Evolutionary conservation across 2,113 vertebrate genomes (phyloP), one percentile per base, ranked within the genome.

Genomic region (Neotoma lepida): DNA sequence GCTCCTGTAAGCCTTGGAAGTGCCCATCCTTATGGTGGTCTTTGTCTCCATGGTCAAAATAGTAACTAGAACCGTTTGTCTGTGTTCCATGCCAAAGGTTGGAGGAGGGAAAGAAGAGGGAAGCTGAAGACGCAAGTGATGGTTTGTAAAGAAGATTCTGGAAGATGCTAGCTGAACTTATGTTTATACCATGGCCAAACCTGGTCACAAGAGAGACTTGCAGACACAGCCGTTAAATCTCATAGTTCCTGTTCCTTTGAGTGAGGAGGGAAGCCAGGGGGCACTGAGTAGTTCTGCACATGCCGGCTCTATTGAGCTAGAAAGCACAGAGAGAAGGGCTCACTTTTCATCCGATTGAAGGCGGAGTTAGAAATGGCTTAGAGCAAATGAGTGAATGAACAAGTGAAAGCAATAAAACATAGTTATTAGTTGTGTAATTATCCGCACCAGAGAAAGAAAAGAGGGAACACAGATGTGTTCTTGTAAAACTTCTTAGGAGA

Each of bases 391-490:
- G 63, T 91, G 84, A 92, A 54, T 64, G 54, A 71, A 68, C 26
- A n/a, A 64, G 61, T 63, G 64, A 90, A 80, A 93, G 24, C 24
- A 28, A 90, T 39, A 51, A 90, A 96, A 63, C 68, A 9, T 93
- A 85, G 92, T 92, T 80, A 66, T 89, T 92, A 93, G 88, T 91
- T 86, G 35, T 39, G 12, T 93, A 93, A 92, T 97, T 84, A 85
- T 95, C 93, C 54, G 89, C 78, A 81, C 49, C 80, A 85, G 70
- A 35, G 74, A 77, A 92, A 80, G 86, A 84, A 91, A 77, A 28
- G 46, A 91, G 92, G 86, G 94, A 96, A 86, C 51, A 70, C 82
- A 88, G 70, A 95, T 94, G 93, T 39, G 17, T 76, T 78, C 66
- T 96, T 74, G n/a, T 26, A 77, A 81, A 89, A 85, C 56, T 89